Evolutionary conservation across 2,797 vertebrate genomes (phyloP), one percentile per base, ranked within the genome.

Genomic region (Clarias platycephalus): DNA sequence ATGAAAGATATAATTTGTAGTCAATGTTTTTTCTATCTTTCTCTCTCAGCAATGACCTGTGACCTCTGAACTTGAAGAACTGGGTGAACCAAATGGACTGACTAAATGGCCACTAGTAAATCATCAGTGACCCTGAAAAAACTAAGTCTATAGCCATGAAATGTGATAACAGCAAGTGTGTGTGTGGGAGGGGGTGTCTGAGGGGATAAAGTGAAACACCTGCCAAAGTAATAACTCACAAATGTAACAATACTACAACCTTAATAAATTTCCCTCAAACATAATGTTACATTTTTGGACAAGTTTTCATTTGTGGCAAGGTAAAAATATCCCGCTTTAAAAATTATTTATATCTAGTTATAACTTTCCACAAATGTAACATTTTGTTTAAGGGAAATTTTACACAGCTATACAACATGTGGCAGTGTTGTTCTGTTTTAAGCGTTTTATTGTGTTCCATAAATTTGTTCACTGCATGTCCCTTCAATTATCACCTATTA

Each of bases 71-170:
- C 90, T 86, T 81, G 77, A 0, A 55, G 83, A 81, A 84, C 84
- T 83, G 74, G 28, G 76, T 87, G 83, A 80, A 40, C 84, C 86
- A 88, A 88, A 82, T 81, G 67, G 80, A 6, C 74, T n/a, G 77
- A 16, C 89, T 89, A 89, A 90, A 93, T 53, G 74, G 90, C 88
- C 83, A 87, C 85, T 64, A 63, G 88, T 86, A 83, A 88, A 92
- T 90, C 88, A 85, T 87, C 91, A 71, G 71, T 92, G 92, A 94
- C 93, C 91, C 92, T 90, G 85, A 92, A 92, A 92, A 93, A 87
- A 77, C 57, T 63, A 84, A 83, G 74, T 71, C 66, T 78, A 70
- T 81, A 68, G 62, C 49, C 67, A 49, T 66, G 62, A 74, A 75
- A 44, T 67, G 44, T 81, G 58, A 85, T 67, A 79, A 18, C 44